These are phyloP conservation scores for Cossypha dichroa DNA, from an alignment of 2,797 vertebrate species.

Conservation along the genomic window DNA sequence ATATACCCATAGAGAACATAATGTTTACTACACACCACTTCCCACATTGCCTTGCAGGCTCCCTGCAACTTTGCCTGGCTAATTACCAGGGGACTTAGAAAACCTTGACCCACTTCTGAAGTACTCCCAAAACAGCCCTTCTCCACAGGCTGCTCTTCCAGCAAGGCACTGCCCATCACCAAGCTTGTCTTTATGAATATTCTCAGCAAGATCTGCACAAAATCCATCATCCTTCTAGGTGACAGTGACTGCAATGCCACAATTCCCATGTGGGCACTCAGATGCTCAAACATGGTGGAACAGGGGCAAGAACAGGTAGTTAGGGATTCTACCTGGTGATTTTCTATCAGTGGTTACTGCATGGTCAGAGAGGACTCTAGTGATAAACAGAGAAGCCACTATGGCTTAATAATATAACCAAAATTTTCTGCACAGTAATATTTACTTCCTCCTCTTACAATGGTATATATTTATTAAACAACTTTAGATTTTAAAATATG, in stretches of 20 bases:
- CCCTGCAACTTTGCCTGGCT: background rate
- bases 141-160: background rate
- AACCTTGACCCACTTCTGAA: background rate
- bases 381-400: background rate
- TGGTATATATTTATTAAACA: background rate
- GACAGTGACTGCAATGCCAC: background rate
- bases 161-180: background rate
- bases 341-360: background rate
- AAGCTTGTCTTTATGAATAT: background rate
- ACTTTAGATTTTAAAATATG: background rate
- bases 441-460: background rate
- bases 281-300: fast-evolving
- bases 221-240: background rate
- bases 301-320: background rate
- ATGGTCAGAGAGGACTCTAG: background rate
- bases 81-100: background rate
- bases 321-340: background rate
- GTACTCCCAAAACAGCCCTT: background rate
- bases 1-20: background rate
- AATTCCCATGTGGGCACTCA: background rate
- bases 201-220: background rate
- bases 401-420: background rate
- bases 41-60: background rate
- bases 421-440: background rate
- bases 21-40: background rate